Evolutionary conservation across 1,140 invertebrate species (phyloP), one percentile per base, ranked within the genome.

Genomic region (Drosophila orosa): DNA sequence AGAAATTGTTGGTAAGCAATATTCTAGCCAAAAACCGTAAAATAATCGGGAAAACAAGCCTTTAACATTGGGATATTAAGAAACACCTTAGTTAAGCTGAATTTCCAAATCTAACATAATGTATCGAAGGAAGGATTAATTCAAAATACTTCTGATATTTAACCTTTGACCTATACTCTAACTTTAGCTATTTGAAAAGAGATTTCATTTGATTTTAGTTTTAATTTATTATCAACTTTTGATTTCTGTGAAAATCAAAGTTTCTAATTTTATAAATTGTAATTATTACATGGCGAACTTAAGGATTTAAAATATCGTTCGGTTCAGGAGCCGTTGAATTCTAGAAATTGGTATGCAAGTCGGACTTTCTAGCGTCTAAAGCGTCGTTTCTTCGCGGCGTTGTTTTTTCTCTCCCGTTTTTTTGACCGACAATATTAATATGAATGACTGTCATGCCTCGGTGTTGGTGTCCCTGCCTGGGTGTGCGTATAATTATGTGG

Each of bases 371-470:
- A 19, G 62, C 59, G 54, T 68, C 69, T 74, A 62, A 74, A 68
- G 73, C 27, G 61, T 65, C 42, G 25, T 56, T 76, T 37, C 35
- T 52, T 17, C 54, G 45, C 37, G 47, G 19, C n/a, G n/a, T 25
- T 59, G 44, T 58, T 61, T 66, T 55, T 59, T n/a, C 39, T 22
- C 31, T 55, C 39, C 44, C 44, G 60, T 50, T 74, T 60, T 80
- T 74, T 80, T 75, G 81, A 74, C 67, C 73, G 68, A 84, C 80
- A 77, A 80, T 84, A 84, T 84, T 84, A 84, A 84, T 84, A 84
- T 84, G 81, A 84, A 84, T 84, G 81, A 84, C 59, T 84, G 77
- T 76, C 76, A 74, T 68, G 75, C 35, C 42, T 39, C 44, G 54
- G 71, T 79, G 65, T 83, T 62, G 39, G 66, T 78, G 47, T 61